Evolutionary conservation across 1,140 invertebrate genomes (phyloP).

Genomic region (Camponotus pennsylvanicus): DNA sequence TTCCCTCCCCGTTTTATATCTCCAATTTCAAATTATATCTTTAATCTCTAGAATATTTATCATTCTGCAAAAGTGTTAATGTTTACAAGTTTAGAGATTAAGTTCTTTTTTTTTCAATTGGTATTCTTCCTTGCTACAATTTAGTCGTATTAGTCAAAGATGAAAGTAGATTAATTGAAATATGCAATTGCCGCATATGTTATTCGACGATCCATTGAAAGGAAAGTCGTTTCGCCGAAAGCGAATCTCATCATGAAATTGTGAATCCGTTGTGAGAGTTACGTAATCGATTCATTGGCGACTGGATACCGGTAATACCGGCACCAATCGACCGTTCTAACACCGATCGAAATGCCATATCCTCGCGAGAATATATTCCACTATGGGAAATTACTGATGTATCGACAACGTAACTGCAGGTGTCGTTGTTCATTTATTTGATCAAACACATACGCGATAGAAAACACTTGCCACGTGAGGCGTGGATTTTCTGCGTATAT

Average conservation of each 20-base stretch:
- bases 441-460: not conserved
- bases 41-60: not conserved
- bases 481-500: not conserved
- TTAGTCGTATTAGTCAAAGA: no score
- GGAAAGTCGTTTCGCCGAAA: constrained; percentile 76
- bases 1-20: not conserved
- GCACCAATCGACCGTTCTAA: constrained; percentile 46
- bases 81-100: not conserved
- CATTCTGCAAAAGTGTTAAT: not conserved
- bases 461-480: not conserved
- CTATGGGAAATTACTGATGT: constrained; percentile 60
- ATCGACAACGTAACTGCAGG: not conserved
- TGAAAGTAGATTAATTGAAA: not conserved
- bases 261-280: constrained; percentile 70
- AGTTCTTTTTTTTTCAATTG: not conserved
- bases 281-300: constrained; percentile 62
- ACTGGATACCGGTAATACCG: constrained; percentile 61
- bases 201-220: constrained; percentile 62
- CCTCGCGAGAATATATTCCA: constrained; percentile 39
- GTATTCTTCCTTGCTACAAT: not conserved
- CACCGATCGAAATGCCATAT: constrained; percentile 71
- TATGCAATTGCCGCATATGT: constrained; percentile 22
- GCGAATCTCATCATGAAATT: constrained; percentile 69
- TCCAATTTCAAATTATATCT: not conserved
- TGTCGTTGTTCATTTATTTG: constrained; percentile 8